Evolutionary conservation across 2,888 invertebrate species (phyloP).

Genomic region (Allacma fusca): DNA sequence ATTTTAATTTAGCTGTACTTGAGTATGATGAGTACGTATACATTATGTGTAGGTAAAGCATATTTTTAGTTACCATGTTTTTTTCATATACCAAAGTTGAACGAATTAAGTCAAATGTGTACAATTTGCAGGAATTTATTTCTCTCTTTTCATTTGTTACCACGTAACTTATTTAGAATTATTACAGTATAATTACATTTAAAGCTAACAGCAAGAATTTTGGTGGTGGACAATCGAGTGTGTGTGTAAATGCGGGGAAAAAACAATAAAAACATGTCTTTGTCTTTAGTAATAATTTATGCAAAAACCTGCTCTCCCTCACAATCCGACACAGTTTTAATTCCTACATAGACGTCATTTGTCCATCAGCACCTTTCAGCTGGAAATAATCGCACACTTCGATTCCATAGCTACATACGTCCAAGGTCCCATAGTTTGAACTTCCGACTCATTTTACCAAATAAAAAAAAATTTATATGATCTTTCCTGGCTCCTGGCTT

Average conservation of each 20-base stretch:
- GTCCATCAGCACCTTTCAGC: too few species aligned
- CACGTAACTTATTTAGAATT: constrained; percentile 1
- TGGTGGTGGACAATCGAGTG: constrained; percentile 45
- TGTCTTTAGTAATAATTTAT: constrained; percentile 37
- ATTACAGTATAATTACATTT: constrained; percentile 33
- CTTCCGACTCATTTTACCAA: too few species aligned
- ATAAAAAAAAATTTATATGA: too few species aligned
- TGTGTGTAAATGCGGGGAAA: constrained; percentile 47
- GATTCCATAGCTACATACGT: too few species aligned
- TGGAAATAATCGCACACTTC: too few species aligned
- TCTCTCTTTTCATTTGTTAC: constrained; percentile 19
- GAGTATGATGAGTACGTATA: too few species aligned
- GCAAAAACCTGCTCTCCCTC: too few species aligned
- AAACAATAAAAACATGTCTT: constrained; percentile 41
- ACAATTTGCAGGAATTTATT: constrained; percentile 37
- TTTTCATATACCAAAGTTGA: constrained; percentile 48
- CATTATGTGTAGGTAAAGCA: neutral
- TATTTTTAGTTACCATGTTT: constrained; percentile 24
- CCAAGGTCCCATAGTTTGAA: too few species aligned
- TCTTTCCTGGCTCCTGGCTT: too few species aligned
- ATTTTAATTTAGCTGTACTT: too few species aligned
- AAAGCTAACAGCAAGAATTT: constrained; percentile 16
- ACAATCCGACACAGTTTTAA: too few species aligned
- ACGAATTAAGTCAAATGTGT: constrained; percentile 46
- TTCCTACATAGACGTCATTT: too few species aligned